Evolutionary conservation across 1,140 invertebrate genomes (phyloP).

Genomic region (Aphaenogaster ashmeadi): DNA sequence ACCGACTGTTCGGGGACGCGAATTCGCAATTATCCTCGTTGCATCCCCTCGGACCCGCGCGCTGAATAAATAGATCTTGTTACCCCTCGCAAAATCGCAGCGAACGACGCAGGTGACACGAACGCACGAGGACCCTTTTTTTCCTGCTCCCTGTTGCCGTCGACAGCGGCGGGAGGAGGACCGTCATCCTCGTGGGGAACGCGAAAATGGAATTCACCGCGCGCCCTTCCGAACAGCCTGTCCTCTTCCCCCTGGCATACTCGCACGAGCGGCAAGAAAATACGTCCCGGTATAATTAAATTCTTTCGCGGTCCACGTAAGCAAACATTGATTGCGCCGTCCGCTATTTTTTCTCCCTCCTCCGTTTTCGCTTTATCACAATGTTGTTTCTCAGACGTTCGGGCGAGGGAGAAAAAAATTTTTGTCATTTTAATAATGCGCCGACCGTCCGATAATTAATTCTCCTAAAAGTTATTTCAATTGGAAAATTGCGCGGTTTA

Average conservation of each 20-base stretch:
- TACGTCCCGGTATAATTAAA: conserved; percentile 64
- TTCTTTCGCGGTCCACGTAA: conserved; percentile 63
- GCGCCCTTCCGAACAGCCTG: conserved; percentile 48
- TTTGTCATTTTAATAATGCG: conserved; percentile 59
- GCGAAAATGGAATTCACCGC: conserved; percentile 62
- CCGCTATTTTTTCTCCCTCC: conserved; percentile 58
- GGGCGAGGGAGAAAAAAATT: conserved; percentile 17
- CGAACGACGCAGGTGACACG: conserved; percentile 54
- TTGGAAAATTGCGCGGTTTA: conserved; percentile 10
- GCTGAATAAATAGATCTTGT: conserved; percentile 61
- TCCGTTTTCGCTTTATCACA: conserved; percentile 45
- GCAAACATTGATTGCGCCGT: conserved; percentile 63
- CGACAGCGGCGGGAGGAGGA: conserved; percentile 45
- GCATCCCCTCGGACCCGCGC: conserved; percentile 26
- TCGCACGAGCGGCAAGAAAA: conserved; percentile 57
- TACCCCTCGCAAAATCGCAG: conserved; percentile 57
- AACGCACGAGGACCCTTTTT: conserved; percentile 45
- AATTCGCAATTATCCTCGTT: conserved; percentile 52
- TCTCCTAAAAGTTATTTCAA: conserved; percentile 41
- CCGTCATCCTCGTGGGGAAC: conserved; percentile 54
- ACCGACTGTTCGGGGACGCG: conserved; percentile 34
- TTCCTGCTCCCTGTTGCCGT: conserved; percentile 31
- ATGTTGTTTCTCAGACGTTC: conserved; percentile 63
- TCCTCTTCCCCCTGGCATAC: conserved; percentile 7
- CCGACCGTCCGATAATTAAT: conserved; percentile 41